Conservation (phyloP, 2,113 vertebrate genomes). For the Sinocyclocheilus grahami region DNA sequence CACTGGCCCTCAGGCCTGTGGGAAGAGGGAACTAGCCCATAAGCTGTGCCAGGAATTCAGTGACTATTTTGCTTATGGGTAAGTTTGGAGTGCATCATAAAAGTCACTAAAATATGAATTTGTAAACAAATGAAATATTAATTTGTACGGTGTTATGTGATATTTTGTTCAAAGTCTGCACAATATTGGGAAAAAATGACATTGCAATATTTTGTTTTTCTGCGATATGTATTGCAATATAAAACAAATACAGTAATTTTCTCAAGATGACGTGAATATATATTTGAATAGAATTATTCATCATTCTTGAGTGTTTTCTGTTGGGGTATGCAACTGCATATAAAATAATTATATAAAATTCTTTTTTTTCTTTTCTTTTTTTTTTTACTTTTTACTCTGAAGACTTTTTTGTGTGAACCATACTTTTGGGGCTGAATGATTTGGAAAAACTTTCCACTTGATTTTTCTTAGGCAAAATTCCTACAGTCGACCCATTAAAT, state of each 20-base stretch:
- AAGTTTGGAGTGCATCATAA: slow-evolving; percentile 42
- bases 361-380: too few relatives aligned
- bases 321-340: not conserved
- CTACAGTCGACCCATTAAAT: not conserved
- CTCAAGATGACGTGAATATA: too few relatives aligned
- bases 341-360: too few relatives aligned
- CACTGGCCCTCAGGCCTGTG: slow-evolving; percentile 83
- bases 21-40: slow-evolving; percentile 85
- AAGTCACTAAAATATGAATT: not conserved
- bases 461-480: not conserved
- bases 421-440: not conserved
- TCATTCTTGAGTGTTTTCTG: not conserved
- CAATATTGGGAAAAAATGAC: not conserved
- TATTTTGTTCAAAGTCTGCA: not conserved
- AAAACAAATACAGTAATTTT: not conserved
- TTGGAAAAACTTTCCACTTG: not conserved
- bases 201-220: not conserved
- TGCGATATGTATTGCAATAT: not conserved
- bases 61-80: slow-evolving; percentile 87
- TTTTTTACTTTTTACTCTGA: not conserved
- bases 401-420: not conserved
- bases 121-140: too few relatives aligned
- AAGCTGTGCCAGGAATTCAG: slow-evolving; percentile 84
- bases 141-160: too few relatives aligned
- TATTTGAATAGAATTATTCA: too few relatives aligned